A percentile compares a stretch with the other conserved stretches of the same genome.
Evolutionary conservation across 2,113 vertebrate genomes (phyloP).

Genomic region (Neogobius melanostomus): DNA sequence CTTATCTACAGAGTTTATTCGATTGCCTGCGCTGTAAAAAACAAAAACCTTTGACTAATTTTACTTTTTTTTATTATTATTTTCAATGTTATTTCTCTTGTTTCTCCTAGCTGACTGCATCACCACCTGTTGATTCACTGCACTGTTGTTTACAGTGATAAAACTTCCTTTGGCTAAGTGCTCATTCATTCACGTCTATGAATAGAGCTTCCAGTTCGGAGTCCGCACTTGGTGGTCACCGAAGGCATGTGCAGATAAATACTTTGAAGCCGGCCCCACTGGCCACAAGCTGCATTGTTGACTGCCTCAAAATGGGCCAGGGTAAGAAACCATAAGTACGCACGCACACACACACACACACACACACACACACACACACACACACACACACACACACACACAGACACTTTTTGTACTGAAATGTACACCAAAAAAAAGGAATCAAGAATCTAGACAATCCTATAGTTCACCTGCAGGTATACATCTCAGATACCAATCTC

Average conservation of each 20-base stretch:
- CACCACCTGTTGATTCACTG: slow-evolving; percentile 73
- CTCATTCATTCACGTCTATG: slow-evolving; percentile 77
- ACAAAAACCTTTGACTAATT: neutral
- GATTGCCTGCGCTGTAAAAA: neutral
- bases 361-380: slow-evolving; percentile 17
- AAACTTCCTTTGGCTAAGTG: slow-evolving; percentile 62
- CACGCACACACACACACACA: slow-evolving; percentile 19
- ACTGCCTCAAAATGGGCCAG: slow-evolving; percentile 61
- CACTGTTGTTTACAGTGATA: slow-evolving; percentile 68
- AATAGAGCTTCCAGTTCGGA: slow-evolving; percentile 73
- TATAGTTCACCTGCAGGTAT: slow-evolving; percentile 62
- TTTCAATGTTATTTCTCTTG: neutral
- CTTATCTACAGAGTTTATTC: slow-evolving; percentile 17
- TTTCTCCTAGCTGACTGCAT: slow-evolving; percentile 34
- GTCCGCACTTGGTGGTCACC: slow-evolving; percentile 72
- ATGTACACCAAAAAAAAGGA: slow-evolving; percentile 11
- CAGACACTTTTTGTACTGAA: slow-evolving; percentile 10
- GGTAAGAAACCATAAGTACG: slow-evolving; percentile 38
- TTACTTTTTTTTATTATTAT: neutral
- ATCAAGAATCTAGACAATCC: slow-evolving; percentile 40
- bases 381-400: slow-evolving; percentile 12
- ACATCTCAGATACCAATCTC: slow-evolving; percentile 66
- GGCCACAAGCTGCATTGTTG: slow-evolving; percentile 71
- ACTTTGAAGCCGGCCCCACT: slow-evolving; percentile 69
- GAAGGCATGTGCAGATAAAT: slow-evolving; percentile 72